Conservation (phyloP, 2,113 vertebrate species). For the Lichenostomus cassidix region DNA sequence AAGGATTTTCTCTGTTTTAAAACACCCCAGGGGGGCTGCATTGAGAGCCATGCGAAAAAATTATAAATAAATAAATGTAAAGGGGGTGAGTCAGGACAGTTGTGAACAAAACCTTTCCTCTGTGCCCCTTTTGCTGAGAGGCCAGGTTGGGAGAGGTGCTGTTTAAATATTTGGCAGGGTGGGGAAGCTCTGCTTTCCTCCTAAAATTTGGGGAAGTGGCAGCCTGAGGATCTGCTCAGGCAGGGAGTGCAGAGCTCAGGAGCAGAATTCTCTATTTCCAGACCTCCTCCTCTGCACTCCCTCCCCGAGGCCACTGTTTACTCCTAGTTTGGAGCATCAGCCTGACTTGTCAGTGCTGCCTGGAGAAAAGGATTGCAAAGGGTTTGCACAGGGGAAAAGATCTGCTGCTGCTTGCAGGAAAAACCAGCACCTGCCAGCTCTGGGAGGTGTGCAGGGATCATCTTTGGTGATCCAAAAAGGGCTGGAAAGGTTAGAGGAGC, state of each 20-base stretch:
- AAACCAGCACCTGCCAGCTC: not conserved
- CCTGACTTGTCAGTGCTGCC: not conserved
- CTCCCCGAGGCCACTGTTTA: not conserved
- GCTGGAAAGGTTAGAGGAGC: not conserved
- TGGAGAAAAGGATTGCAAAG: not conserved
- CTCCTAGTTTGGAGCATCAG: not conserved
- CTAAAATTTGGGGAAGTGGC: not conserved
- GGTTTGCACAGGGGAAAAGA: not conserved
- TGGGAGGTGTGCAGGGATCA: not conserved
- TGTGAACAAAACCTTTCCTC: not conserved
- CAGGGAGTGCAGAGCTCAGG: too few relatives aligned
- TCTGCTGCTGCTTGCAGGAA: not conserved
- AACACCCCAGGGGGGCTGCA: not conserved
- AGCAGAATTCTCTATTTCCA: not conserved
- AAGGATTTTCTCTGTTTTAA: fast-evolving
- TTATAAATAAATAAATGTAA: too few relatives aligned
- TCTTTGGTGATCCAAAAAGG: not conserved
- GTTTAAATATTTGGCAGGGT: not conserved
- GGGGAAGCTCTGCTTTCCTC: fast-evolving
- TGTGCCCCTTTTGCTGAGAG: not conserved
- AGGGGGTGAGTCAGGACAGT: not conserved
- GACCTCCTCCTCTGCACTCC: not conserved
- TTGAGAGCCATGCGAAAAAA: fast-evolving
- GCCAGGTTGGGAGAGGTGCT: not conserved
- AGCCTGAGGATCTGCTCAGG: not conserved